Percentiles rank a stretch among this genome's conserved stretches.
phyloP scores from a whole-genome alignment of 2,797 vertebrate species.

The Neoniphon sammara region DNA sequence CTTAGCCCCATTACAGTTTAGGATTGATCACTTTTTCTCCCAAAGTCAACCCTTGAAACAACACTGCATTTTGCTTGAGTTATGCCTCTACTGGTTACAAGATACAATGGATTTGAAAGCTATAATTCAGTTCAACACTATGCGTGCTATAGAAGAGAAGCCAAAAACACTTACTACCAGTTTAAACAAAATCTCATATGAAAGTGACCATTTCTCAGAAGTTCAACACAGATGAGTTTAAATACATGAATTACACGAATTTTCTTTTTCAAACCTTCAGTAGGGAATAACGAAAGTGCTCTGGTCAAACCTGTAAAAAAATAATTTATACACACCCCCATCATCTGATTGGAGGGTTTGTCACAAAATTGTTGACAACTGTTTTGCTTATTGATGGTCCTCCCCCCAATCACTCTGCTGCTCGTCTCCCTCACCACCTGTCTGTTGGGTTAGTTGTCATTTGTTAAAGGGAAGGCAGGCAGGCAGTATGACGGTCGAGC shows the following conservation, averaged over 20 bases:
- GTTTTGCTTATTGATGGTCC: constrained; percentile 73
- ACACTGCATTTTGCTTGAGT: constrained; percentile 72
- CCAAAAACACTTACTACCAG: constrained; percentile 79
- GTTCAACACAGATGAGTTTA: constrained; percentile 80
- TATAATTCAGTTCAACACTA: constrained; percentile 82
- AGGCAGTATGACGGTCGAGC: constrained; percentile 94
- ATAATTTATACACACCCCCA: constrained; percentile 84
- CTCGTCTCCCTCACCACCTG: constrained; percentile 6
- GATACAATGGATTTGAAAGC: constrained; percentile 82
- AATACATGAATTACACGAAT: constrained; percentile 78
- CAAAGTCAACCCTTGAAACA: constrained; percentile 56
- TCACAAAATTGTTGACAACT: constrained; percentile 74
- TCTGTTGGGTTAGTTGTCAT: constrained; percentile 81
- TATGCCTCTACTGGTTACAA: constrained; percentile 80
- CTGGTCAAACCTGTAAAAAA: constrained; percentile 87
- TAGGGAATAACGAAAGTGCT: constrained; percentile 85
- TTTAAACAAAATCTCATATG: constrained; percentile 76
- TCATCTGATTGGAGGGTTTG: constrained; percentile 64
- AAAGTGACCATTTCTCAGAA: constrained; percentile 76
- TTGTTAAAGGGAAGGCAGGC: constrained; percentile 98
- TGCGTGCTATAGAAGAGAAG: constrained; percentile 84
- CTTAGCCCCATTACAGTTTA: constrained; percentile 29
- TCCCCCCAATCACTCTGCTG: constrained; percentile 65
- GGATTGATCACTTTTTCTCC: constrained; percentile 31
- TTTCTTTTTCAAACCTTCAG: constrained; percentile 70